Evolutionary conservation across 1,140 invertebrate genomes (phyloP).

Genomic region (Drosophila equinoxialis): DNA sequence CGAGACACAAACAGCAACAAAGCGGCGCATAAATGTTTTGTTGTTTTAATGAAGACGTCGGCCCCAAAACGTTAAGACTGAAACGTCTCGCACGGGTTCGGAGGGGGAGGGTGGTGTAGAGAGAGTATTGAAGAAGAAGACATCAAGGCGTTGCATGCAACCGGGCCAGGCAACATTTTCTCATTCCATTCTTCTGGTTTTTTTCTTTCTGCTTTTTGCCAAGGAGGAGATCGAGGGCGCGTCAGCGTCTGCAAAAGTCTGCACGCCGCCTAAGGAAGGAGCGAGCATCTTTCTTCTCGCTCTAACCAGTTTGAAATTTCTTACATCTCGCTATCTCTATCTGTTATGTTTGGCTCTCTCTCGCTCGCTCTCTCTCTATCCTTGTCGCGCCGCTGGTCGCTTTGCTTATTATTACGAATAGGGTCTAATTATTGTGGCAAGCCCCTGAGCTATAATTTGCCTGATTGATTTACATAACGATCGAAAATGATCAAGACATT

Average conservation of each 20-base stretch:
- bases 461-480: conserved; percentile 83
- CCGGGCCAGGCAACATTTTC: conserved; percentile 64
- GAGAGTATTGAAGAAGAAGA: conserved; percentile 56
- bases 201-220: conserved; percentile 36
- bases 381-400: conserved; percentile 31
- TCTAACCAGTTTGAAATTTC: neutral
- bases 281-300: conserved; percentile 23
- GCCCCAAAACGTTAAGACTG: conserved; percentile 6
- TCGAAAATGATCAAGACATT: conserved; percentile 83
- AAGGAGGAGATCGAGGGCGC: conserved; percentile 59
- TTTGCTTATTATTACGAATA: conserved; percentile 80
- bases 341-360: neutral
- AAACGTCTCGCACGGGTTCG: too few relatives aligned
- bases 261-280: conserved; percentile 56
- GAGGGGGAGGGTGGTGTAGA: neutral
- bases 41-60: conserved; percentile 82
- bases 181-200: conserved; percentile 28
- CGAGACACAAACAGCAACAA: conserved; percentile 36
- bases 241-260: conserved; percentile 61
- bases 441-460: conserved; percentile 83
- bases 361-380: neutral
- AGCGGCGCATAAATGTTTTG: conserved; percentile 82
- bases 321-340: conserved; percentile 8
- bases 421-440: conserved; percentile 83
- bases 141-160: conserved; percentile 76